A percentile compares a stretch with the other conserved stretches of the same genome.
phyloP scores from a whole-genome alignment of 2,113 vertebrate species.

The Vulpes lagopus region DNA sequence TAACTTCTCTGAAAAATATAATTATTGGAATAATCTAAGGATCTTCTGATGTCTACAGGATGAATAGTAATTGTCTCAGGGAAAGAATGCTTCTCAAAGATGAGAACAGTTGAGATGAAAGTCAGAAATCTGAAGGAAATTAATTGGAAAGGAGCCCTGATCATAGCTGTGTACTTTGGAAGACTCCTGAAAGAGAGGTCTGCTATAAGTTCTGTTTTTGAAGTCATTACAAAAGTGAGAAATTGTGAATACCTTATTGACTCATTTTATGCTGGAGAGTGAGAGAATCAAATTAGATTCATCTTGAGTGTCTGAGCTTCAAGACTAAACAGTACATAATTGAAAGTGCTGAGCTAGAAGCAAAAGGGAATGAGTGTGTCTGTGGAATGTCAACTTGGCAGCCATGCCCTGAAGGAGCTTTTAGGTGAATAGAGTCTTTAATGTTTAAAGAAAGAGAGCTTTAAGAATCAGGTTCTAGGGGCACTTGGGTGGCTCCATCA shows the following conservation, averaged over 20 bases:
- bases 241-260: not conserved
- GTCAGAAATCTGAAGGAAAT: not conserved
- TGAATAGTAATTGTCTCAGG: not conserved
- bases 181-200: not conserved
- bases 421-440: not conserved
- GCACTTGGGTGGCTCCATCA: not conserved
- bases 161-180: not conserved
- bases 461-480: not conserved
- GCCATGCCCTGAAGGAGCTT: not conserved
- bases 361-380: not conserved
- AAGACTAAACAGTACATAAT: not conserved
- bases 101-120: not conserved
- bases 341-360: not conserved
- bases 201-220: not conserved
- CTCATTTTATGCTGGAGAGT: not conserved
- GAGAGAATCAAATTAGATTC: not conserved
- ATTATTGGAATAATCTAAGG: constrained; percentile 16
- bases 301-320: not conserved
- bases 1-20: not conserved
- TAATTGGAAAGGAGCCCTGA: not conserved
- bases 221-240: constrained; percentile 26
- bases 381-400: not conserved
- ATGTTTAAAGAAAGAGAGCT: not conserved
- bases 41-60: not conserved
- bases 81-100: not conserved